Conservation (phyloP, 2,888 invertebrate genomes). For the Himalopsyche tibetana region DNA sequence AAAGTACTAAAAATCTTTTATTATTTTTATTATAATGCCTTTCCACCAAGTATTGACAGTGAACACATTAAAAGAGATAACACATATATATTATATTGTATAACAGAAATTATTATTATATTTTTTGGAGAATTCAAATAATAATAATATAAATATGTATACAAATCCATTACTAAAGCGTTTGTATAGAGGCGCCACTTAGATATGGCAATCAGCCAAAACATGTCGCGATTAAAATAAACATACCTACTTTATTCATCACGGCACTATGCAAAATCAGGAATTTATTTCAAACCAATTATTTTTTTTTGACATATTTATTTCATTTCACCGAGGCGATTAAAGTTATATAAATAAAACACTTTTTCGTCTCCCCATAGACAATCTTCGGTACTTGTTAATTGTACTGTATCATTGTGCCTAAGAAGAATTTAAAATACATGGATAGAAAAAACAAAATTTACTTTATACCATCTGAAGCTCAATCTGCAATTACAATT, state of each 20-base stretch:
- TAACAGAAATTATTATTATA: not conserved
- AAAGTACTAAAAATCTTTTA: no score
- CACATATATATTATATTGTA: not conserved
- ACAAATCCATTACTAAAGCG: not conserved
- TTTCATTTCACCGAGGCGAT: not conserved
- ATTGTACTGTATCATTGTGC: no score
- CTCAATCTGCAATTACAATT: no score
- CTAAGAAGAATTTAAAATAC: no score
- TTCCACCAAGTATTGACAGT: no score
- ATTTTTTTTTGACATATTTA: not conserved
- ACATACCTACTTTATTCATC: not conserved
- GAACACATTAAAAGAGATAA: no score
- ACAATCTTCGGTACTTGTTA: no score
- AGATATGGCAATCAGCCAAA: slow-evolving; percentile 24
- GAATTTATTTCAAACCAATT: not conserved
- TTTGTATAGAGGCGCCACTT: slow-evolving; percentile 13
- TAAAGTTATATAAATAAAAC: not conserved
- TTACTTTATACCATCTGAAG: no score
- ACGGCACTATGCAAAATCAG: not conserved
- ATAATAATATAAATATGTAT: not conserved
- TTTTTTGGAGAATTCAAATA: not conserved
- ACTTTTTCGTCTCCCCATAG: no score
- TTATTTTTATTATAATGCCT: no score
- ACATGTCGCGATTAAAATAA: slow-evolving; percentile 16
- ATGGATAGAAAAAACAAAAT: no score